Evolutionary conservation across 2,888 invertebrate species (phyloP).

Genomic region (Tipula lateralis): DNA sequence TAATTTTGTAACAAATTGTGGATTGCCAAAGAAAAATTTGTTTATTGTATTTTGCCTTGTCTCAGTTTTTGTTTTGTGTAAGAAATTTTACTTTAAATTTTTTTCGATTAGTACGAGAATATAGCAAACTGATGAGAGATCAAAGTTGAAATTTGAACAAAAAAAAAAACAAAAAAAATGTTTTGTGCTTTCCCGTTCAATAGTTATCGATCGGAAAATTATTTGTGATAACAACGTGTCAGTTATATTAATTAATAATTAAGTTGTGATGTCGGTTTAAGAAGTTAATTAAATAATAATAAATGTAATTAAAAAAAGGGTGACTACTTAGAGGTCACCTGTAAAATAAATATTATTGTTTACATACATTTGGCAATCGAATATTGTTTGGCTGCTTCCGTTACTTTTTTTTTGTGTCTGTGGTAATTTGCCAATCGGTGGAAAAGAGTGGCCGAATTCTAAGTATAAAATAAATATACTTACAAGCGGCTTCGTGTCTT

Average conservation of each 20-base stretch:
- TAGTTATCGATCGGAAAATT: background rate
- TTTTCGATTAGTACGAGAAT: background rate
- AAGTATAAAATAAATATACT: background rate
- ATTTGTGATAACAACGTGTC: background rate
- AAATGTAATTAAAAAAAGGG: background rate
- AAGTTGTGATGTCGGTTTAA: background rate
- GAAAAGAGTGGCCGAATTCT: background rate
- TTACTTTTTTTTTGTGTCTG: background rate
- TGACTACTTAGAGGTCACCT: background rate
- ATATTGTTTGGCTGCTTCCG: background rate
- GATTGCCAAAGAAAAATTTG: background rate
- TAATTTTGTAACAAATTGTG: background rate
- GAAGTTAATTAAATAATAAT: background rate
- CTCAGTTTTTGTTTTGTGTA: background rate
- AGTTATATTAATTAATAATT: background rate
- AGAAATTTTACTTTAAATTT: background rate
- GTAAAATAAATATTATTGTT: background rate
- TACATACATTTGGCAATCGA: background rate
- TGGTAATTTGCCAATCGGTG: background rate
- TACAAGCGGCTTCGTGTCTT: background rate
- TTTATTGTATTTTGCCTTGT: background rate
- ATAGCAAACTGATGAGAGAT: background rate
- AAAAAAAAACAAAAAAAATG: too few relatives aligned
- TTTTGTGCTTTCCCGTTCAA: background rate
- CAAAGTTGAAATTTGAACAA: background rate